These are phyloP conservation scores for Rhinella marina DNA, from an alignment of 2,797 vertebrate genomes.

Conservation along the genomic window DNA sequence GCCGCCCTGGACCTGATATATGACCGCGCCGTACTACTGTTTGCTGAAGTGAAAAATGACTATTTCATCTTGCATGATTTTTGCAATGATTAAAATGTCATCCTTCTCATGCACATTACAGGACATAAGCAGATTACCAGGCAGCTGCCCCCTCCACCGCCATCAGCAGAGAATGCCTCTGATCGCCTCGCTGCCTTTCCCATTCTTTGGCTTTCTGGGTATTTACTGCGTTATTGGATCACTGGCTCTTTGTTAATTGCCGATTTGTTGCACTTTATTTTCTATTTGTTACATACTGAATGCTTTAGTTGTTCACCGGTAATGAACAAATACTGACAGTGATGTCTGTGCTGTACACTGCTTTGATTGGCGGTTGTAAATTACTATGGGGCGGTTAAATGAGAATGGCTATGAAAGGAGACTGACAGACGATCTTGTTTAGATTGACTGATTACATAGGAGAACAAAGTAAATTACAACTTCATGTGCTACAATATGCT, in stretches of 20 bases:
- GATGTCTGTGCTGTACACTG: not conserved
- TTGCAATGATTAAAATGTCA: constrained; percentile 48
- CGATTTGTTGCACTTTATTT: constrained; percentile 44
- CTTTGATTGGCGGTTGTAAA: not conserved
- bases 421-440: not conserved
- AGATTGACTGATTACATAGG: not conserved
- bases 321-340: not conserved
- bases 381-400: not conserved
- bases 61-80: constrained; percentile 33
- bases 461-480: constrained; percentile 2
- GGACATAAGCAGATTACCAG: constrained; percentile 23
- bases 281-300: constrained; percentile 23
- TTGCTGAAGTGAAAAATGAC: constrained; percentile 30
- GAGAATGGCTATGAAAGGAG: not conserved
- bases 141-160: constrained; percentile 31
- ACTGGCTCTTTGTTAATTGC: constrained; percentile 30
- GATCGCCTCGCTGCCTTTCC: not conserved
- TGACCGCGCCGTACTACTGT: not conserved
- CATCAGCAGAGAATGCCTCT: not conserved
- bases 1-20: not conserved
- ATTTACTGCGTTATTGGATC: constrained; percentile 27
- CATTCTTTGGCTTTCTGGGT: constrained; percentile 5
- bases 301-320: not conserved
- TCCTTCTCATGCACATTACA: constrained; percentile 40
- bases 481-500: not conserved